Conservation (phyloP, 2,888 invertebrate genomes). For the Drosophila quinaria region DNA sequence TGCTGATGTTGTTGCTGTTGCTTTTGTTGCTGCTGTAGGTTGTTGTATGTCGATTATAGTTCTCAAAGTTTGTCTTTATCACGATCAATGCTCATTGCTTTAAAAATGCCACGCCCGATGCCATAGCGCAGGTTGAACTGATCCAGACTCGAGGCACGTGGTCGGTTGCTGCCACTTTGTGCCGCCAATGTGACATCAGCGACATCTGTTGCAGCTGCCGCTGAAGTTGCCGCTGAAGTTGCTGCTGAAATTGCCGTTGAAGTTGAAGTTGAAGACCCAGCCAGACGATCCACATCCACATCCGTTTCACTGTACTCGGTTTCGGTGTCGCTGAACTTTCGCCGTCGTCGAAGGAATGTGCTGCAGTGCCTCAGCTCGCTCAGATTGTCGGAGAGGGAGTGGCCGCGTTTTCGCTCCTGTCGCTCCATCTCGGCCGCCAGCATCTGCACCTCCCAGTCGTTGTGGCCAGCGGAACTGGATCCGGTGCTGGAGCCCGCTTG, state of each 20-base stretch:
- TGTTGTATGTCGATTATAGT: slow-evolving; percentile 63
- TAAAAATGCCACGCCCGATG: slow-evolving; percentile 83
- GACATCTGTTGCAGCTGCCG: not conserved
- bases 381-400: slow-evolving; percentile 81
- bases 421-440: slow-evolving; percentile 90
- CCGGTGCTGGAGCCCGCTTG: slow-evolving; percentile 4
- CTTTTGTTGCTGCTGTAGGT: slow-evolving; percentile 6
- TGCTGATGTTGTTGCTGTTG: slow-evolving; percentile 19
- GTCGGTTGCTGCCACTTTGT: slow-evolving; percentile 64
- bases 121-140: slow-evolving; percentile 84
- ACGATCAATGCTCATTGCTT: slow-evolving; percentile 86
- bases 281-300: slow-evolving; percentile 63
- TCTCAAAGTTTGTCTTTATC: slow-evolving; percentile 86
- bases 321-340: slow-evolving; percentile 85
- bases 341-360: slow-evolving; percentile 74
- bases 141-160: slow-evolving; percentile 84
- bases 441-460: slow-evolving; percentile 93
- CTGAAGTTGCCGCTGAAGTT: not conserved
- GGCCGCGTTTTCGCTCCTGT: slow-evolving; percentile 85
- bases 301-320: slow-evolving; percentile 84
- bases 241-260: not conserved
- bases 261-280: not conserved
- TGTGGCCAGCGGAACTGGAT: slow-evolving; percentile 60
- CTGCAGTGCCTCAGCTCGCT: slow-evolving; percentile 76
- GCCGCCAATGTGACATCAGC: slow-evolving; percentile 10